Conservation (phyloP, 92 coral and sea anemone genomes). For the Phenganax stokvisi region DNA sequence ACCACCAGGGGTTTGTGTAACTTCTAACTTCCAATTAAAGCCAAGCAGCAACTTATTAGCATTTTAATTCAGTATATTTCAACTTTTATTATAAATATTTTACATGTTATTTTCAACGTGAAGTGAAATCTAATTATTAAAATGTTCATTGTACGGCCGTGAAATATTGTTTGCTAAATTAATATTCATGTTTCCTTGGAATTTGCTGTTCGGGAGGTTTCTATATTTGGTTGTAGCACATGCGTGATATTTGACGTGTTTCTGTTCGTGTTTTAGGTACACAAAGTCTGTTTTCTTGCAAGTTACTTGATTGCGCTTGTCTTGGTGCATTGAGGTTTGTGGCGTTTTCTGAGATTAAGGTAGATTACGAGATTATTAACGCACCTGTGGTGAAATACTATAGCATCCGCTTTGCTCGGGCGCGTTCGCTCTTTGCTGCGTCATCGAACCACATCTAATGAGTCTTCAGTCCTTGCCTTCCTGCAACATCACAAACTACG, state of each 20-base stretch:
- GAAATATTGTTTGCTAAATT: not conserved
- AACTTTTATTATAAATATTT: not conserved
- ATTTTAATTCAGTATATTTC: too few species aligned
- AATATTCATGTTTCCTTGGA: not conserved
- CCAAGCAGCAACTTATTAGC: too few species aligned
- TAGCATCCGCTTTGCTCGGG: conserved; percentile 35
- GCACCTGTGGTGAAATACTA: conserved; percentile 32
- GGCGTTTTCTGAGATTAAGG: not conserved
- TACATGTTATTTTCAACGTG: not conserved
- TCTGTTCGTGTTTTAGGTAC: conserved; percentile 9
- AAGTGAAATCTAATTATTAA: not conserved
- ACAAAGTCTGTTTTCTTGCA: not conserved
- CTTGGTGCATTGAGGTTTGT: not conserved
- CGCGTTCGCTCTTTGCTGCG: conserved; percentile 25
- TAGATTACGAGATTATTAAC: not conserved
- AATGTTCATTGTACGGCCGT: not conserved
- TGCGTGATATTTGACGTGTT: not conserved
- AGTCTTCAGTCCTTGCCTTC: not conserved
- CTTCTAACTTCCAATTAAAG: too few species aligned
- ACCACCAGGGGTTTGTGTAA: too few species aligned
- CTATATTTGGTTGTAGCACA: conserved; percentile 14
- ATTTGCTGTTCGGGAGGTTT: not conserved
- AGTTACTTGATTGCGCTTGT: too few species aligned
- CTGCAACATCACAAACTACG: not conserved
- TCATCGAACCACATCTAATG: conserved; percentile 18